Evolutionary conservation across 23 tunicate species (phyloP), one percentile per base, ranked within the genome.

Genomic region (Trididemnum nubilum): DNA sequence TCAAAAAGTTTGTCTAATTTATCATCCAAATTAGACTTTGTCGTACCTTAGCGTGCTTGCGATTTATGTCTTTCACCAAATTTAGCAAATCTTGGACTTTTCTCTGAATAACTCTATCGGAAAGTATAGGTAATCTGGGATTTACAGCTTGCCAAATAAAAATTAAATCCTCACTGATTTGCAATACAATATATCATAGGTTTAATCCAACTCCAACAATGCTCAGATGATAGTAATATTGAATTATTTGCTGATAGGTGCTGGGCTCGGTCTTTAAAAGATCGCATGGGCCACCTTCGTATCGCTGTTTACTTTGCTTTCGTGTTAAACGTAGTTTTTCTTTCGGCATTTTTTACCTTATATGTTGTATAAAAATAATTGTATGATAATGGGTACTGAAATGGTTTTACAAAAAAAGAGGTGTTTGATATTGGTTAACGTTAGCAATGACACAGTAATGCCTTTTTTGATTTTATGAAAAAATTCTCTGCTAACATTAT

Each of bases 151-250:
- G 67, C 67, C 67, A 61, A 15, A 61, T 61, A 5, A 26, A 61
- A 21, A 21, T 61, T 61, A 61, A 25, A 61, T 61, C 67, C 4
- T 61, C 67, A 61, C 67, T 61, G 67, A 61, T 61, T 15, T 61
- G 67, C 4, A 21, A 21, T 12, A 61, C 26, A 4, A 61, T 22
- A 61, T 61, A 21, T 26, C 5, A 61, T 12, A 61, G n/a, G n/a
- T 12, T 49, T 9, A 26, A n/a, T 44, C 4, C 25, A 21, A 25
- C 29, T 61, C n/a, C n/a, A 61, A 5, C 26, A 5, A 21, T 61
- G 29, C 4, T n/a, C 4, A 12, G 29, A 25, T 61, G 26, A 25
- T 61, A 22, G 26, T 61, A 61, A 25, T 12, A 61, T 61, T 61
- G 25, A 21, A 61, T 61, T n/a, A 61, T 4, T 61, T 61, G 29